Conservation (phyloP, 2,888 invertebrate genomes). For the Spodoptera picta region DNA sequence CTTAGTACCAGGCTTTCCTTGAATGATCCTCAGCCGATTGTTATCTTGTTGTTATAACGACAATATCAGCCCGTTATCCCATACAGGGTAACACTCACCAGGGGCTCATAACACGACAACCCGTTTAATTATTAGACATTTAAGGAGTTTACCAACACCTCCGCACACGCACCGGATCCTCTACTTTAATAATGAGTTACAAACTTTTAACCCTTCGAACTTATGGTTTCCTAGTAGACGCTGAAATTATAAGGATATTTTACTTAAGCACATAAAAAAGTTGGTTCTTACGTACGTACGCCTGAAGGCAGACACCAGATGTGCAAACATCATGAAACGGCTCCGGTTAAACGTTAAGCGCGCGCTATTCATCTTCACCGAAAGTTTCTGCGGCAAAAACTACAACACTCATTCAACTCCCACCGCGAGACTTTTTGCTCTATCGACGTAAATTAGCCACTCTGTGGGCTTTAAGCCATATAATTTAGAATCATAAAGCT, state of each 20-base stretch:
- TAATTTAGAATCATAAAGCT: constrained; percentile 37
- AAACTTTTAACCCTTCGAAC: constrained; percentile 24
- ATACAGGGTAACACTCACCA: constrained; percentile 36
- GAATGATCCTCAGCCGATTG: constrained; percentile 28
- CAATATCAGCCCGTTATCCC: constrained; percentile 45
- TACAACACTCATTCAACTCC: constrained; percentile 60
- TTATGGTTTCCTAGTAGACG: constrained; percentile 21
- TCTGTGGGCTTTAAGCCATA: constrained; percentile 24
- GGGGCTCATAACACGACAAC: constrained; percentile 56
- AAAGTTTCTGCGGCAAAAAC: constrained; percentile 64
- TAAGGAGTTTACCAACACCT: constrained; percentile 58
- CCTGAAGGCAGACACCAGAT: constrained; percentile 49
- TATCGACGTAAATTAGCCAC: constrained; percentile 62
- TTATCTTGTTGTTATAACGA: constrained; percentile 35
- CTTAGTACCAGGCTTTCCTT: constrained; percentile 10
- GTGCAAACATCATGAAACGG: constrained; percentile 60
- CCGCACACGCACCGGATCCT: constrained; percentile 36
- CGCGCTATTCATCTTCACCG: constrained; percentile 64
- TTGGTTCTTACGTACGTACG: constrained; percentile 24
- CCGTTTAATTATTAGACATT: constrained; percentile 63
- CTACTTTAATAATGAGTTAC: constrained; percentile 49
- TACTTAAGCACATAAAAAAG: constrained; percentile 15
- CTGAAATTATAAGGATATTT: constrained; percentile 23
- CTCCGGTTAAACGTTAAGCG: constrained; percentile 50
- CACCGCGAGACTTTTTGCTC: constrained; percentile 63